Evolutionary conservation across 2,113 vertebrate species (phyloP).

Genomic region (Apeltes quadracus): DNA sequence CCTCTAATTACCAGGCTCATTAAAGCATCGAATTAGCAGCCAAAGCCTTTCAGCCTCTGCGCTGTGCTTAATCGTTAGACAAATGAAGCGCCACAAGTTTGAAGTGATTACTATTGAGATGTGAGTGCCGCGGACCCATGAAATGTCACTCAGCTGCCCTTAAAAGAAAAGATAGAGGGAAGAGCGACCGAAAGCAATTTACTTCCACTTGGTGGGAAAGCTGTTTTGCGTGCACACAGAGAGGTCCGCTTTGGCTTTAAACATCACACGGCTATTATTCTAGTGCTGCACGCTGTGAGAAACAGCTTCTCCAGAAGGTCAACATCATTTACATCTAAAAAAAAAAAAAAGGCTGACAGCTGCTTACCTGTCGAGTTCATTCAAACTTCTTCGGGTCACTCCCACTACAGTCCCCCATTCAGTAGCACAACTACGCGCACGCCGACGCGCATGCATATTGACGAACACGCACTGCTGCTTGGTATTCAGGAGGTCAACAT

Average conservation of each 20-base stretch:
- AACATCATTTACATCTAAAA: slow-evolving; percentile 58
- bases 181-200: slow-evolving; percentile 49
- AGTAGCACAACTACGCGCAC: background rate
- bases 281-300: slow-evolving; percentile 22
- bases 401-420: background rate
- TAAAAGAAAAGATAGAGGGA: slow-evolving; percentile 20
- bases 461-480: slow-evolving; percentile 15
- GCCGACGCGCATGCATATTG: slow-evolving; percentile 7
- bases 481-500: slow-evolving; percentile 62
- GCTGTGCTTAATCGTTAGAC: slow-evolving; percentile 75
- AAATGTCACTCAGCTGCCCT: slow-evolving; percentile 71
- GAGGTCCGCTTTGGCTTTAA: slow-evolving; percentile 47
- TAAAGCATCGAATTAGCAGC: slow-evolving; percentile 78
- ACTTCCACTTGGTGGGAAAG: slow-evolving; percentile 56
- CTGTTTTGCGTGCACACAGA: slow-evolving; percentile 36
- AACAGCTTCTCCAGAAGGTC: slow-evolving; percentile 47
- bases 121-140: slow-evolving; percentile 58
- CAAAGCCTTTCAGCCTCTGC: slow-evolving; percentile 69
- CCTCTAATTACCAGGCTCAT: slow-evolving; percentile 78
- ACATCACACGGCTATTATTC: slow-evolving; percentile 52
- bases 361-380: slow-evolving; percentile 34
- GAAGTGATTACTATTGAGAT: slow-evolving; percentile 78
- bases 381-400: slow-evolving; percentile 34
- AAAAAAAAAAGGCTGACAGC: slow-evolving; percentile 34
- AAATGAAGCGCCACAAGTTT: slow-evolving; percentile 76